Conservation (phyloP, 1,140 invertebrate genomes). For the Luehdorfia chinensis region DNA sequence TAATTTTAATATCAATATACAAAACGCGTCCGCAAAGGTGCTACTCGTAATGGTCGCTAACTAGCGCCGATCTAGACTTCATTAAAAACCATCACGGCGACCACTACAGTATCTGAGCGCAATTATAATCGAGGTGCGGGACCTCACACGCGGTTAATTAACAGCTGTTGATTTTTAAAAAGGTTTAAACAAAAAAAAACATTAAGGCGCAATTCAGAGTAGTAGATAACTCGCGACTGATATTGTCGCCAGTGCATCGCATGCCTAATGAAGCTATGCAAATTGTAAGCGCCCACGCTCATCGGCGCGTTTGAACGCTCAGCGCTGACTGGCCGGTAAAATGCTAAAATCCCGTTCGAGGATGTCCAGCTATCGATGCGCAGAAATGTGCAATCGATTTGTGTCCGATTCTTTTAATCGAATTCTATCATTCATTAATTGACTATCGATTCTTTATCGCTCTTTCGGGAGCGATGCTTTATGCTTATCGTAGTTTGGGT, state of each 20-base stretch:
- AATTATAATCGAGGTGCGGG: slow-evolving; percentile 45
- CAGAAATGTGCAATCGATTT: slow-evolving; percentile 7
- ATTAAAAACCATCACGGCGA: slow-evolving; percentile 4
- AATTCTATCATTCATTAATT: too few species aligned
- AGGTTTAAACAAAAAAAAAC: slow-evolving; percentile 21
- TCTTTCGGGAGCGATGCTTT: slow-evolving; percentile 1
- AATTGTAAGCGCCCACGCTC: slow-evolving; percentile 40
- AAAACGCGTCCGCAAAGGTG: too few species aligned
- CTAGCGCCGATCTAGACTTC: background rate
- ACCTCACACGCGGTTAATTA: slow-evolving; percentile 53
- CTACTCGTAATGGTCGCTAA: slow-evolving; percentile 1
- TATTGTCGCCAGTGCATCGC: slow-evolving; percentile 14
- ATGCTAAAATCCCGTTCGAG: too few species aligned
- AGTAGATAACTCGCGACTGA: slow-evolving; percentile 23
- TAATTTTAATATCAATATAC: too few species aligned
- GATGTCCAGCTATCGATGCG: too few species aligned
- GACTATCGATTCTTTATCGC: slow-evolving; percentile 9
- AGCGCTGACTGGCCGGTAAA: background rate
- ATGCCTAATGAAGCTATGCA: slow-evolving; percentile 48
- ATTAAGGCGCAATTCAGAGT: slow-evolving; percentile 26
- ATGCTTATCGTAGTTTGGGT: slow-evolving; percentile 4
- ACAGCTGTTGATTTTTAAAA: slow-evolving; percentile 31
- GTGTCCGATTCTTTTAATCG: slow-evolving; percentile 9
- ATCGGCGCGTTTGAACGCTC: slow-evolving; percentile 9
- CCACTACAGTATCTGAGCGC: slow-evolving; percentile 27